Evolutionary conservation across 2,797 vertebrate genomes (phyloP).

Genomic region (Gallinago nigripennis): DNA sequence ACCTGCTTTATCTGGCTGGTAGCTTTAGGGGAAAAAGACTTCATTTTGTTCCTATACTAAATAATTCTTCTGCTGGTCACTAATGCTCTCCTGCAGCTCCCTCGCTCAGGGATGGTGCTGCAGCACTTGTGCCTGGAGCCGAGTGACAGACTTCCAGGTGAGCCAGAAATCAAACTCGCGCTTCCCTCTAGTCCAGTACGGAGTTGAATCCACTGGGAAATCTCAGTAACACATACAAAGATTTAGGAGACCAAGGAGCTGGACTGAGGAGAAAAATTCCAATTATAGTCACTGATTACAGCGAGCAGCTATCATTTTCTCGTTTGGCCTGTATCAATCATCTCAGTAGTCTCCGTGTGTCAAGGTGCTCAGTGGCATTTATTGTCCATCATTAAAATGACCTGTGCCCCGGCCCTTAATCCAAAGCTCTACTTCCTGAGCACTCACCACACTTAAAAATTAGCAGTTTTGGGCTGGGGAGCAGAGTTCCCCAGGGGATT

Average conservation of each 20-base stretch:
- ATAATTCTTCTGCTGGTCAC: background rate
- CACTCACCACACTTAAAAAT: background rate
- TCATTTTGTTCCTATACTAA: background rate
- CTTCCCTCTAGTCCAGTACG: background rate
- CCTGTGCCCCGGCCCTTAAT: background rate
- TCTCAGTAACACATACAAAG: rapidly evolving
- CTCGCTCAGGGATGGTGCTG: background rate
- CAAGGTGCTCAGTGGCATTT: background rate
- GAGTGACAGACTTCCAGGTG: background rate
- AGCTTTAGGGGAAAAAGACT: background rate
- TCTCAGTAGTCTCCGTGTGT: background rate
- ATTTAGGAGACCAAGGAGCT: background rate
- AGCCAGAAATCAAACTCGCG: background rate
- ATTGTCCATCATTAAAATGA: background rate
- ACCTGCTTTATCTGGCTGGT: background rate
- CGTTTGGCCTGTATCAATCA: rapidly evolving
- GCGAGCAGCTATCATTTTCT: background rate
- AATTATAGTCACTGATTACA: background rate
- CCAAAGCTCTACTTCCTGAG: background rate
- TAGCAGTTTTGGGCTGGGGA: background rate
- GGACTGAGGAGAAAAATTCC: background rate
- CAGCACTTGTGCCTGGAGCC: background rate
- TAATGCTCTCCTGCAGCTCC: background rate
- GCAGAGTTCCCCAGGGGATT: background rate
- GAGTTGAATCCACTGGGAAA: background rate